These are phyloP conservation scores for Smutsia temminckii DNA, from an alignment of 2,797 vertebrate genomes.

Conservation along the genomic window DNA sequence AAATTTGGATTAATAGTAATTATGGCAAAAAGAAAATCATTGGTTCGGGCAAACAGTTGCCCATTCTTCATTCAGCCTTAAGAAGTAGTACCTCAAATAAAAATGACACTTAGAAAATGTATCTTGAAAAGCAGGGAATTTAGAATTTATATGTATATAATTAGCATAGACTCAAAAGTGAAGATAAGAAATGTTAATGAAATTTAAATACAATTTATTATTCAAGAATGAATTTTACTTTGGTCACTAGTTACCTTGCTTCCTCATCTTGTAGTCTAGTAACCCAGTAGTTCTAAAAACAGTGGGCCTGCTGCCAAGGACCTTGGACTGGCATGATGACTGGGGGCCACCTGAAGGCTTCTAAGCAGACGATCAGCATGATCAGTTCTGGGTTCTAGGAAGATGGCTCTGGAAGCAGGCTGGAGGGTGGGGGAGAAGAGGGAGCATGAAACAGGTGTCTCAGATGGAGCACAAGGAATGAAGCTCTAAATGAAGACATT, in stretches of 20 bases:
- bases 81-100: conserved; percentile 5
- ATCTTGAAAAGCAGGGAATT: neutral
- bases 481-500: neutral
- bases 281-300: neutral
- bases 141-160: neutral
- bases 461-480: neutral
- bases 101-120: conserved; percentile 30
- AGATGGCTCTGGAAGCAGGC: neutral
- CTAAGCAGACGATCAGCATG: neutral
- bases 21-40: neutral
- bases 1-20: neutral
- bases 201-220: neutral
- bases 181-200: conserved; percentile 5
- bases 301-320: neutral
- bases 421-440: neutral
- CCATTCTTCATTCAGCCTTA: neutral
- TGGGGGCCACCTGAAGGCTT: neutral
- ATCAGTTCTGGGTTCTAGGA: neutral
- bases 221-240: neutral
- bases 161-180: conserved; percentile 2
- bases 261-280: conserved; percentile 6
- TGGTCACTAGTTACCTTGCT: neutral
- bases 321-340: neutral
- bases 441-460: neutral
- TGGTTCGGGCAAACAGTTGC: conserved; percentile 8